These are phyloP conservation scores for Gastracanthus pulcherrimus DNA, from an alignment of 2,888 invertebrate species.

Conservation along the genomic window DNA sequence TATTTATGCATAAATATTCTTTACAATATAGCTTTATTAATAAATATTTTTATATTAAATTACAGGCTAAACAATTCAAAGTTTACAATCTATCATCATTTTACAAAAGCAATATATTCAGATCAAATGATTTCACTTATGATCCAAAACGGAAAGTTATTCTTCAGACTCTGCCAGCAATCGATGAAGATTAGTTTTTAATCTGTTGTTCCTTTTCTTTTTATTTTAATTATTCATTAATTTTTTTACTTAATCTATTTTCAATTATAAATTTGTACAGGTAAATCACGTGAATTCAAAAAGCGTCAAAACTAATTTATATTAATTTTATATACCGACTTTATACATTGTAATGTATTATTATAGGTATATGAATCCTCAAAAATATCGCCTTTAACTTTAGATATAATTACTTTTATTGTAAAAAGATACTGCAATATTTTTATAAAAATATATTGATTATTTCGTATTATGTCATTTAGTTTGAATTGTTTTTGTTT, in stretches of 20 bases:
- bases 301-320: conserved; percentile 7
- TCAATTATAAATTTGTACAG: neutral
- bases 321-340: neutral
- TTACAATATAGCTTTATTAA: conserved; percentile 34
- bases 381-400: conserved; percentile 48
- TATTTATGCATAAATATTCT: neutral
- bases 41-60: conserved; percentile 65
- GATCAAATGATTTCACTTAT: conserved; percentile 91
- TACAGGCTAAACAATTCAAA: conserved; percentile 93
- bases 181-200: conserved; percentile 66
- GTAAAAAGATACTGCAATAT: conserved; percentile 36
- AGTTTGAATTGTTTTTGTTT: neutral
- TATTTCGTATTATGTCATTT: neutral
- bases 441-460: conserved; percentile 42
- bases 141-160: conserved; percentile 92
- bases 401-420: conserved; percentile 24
- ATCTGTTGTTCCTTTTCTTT: conserved; percentile 12
- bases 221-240: neutral
- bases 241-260: neutral
- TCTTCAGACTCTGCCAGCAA: conserved; percentile 87
- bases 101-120: conserved; percentile 94
- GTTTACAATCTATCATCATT: conserved; percentile 93
- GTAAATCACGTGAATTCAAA: too few relatives aligned
- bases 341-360: neutral
- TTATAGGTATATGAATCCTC: neutral